phyloP scores from a whole-genome alignment of 2,797 vertebrate genomes.

The Liparis tanakae region DNA sequence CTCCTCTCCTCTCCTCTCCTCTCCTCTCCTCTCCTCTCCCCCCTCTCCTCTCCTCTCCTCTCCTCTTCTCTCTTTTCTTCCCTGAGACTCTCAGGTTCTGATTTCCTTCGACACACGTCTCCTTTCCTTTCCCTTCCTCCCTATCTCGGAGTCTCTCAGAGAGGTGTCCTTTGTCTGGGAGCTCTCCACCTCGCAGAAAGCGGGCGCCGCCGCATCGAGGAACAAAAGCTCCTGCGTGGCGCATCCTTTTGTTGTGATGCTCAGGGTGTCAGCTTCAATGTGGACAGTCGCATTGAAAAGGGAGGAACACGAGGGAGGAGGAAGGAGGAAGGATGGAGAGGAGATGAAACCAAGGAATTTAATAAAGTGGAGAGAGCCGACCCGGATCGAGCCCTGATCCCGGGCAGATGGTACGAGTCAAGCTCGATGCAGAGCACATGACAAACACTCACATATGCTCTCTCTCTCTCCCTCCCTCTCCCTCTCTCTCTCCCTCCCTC shows the following conservation, averaged over 20 bases:
- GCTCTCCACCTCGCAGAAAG: background rate
- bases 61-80: background rate
- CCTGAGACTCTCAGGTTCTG: slow-evolving; percentile 8
- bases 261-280: background rate
- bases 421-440: slow-evolving; percentile 26
- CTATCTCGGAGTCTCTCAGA: background rate
- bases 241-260: background rate
- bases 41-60: background rate
- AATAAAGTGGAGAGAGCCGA: slow-evolving; percentile 15
- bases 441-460: slow-evolving; percentile 27
- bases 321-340: background rate
- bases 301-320: background rate
- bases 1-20: background rate
- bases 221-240: background rate
- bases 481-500: slow-evolving; percentile 11
- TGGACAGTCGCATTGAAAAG: background rate
- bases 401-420: slow-evolving; percentile 29
- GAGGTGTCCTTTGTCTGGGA: background rate
- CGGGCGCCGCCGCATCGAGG: slow-evolving; percentile 2
- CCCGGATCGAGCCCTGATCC: slow-evolving; percentile 21
- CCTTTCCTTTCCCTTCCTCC: background rate
- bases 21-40: background rate
- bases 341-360: slow-evolving; percentile 2
- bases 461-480: slow-evolving; percentile 5
- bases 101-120: slow-evolving; percentile 11